Base-by-base conservation (phyloP, 2,797 vertebrate species). In the Periophthalmus magnuspinnatus region DNA sequence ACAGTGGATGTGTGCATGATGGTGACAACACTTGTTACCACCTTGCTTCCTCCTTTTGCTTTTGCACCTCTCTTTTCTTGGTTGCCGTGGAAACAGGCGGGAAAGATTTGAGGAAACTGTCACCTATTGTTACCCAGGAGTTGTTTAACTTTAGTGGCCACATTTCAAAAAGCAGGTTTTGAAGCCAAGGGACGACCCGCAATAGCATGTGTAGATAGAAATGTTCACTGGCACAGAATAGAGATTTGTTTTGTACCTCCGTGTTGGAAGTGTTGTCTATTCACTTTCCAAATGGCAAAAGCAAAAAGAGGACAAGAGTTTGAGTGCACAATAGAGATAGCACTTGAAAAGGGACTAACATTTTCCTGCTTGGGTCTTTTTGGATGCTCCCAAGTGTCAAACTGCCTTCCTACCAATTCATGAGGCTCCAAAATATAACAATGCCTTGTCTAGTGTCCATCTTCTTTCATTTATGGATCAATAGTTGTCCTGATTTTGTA, bases 401-500 rank as follows among this genome's bases (percentile, higher is more conserved):
- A 82, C 81, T 81, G 81, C 86, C 86, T 88, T 80, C 62, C 81
- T 82, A 76, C 91, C 87, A 93, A 90, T 92, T 91, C 84, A 82
- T 76, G 82, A 89, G 38, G 76, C 88, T 89, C 83, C 24, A 80
- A 86, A 84, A 80, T 84, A 86, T 90, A 91, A 60, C 89, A 89
- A 87, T 78, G 79, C 72, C 89, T 81, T 85, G 86, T 86, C 77
- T 83, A 84, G 60, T 85, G 86, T 91, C 89, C 86, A 77, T 87
- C 87, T 88, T 83, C 80, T 88, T 91, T 92, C 84, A 92, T 87
- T 88, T 84, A 82, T 78, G 79, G 90, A 94, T 94, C 93, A 93
- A 94, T 94, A 92, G 83, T 90, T 85, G 88, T 89, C 89, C 92
- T 91, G 92, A 89, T 93, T 91, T 93, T 88, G 80, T 83, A 87